A percentile compares a stretch with the other conserved stretches of the same genome.
These are phyloP conservation scores for Smithornis capensis DNA, from an alignment of 2,113 vertebrate species.

Conservation along the genomic window DNA sequence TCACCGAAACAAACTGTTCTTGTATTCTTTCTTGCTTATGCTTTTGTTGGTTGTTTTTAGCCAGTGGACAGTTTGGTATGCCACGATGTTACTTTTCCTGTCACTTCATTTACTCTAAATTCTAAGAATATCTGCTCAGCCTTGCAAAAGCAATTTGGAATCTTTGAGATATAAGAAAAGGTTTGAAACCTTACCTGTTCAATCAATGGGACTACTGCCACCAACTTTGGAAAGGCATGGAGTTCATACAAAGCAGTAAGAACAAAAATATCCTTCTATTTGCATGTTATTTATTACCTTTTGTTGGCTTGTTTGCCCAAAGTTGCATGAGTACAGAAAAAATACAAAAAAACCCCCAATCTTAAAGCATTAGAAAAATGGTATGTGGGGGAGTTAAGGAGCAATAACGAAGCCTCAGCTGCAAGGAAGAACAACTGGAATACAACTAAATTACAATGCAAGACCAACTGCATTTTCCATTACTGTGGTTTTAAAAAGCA, in stretches of 20 bases:
- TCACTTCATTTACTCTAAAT: not conserved
- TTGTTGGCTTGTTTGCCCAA: not conserved
- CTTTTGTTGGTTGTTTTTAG: not conserved
- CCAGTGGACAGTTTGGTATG: not conserved
- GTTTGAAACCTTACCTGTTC: not conserved
- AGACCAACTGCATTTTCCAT: not conserved
- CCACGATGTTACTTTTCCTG: not conserved
- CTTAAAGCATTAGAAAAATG: not conserved
- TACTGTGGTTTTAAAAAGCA: not conserved
- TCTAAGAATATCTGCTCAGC: not conserved
- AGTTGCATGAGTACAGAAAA: not conserved
- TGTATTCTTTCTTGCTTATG: fast-evolving
- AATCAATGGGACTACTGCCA: not conserved
- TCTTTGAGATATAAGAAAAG: not conserved
- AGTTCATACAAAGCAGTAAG: not conserved
- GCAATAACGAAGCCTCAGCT: not conserved
- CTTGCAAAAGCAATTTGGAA: not conserved
- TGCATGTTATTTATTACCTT: not conserved
- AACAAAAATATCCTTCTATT: not conserved
- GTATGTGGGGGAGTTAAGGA: fast-evolving
- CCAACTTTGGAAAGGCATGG: not conserved
- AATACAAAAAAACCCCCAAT: not conserved
- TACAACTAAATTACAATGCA: not conserved
- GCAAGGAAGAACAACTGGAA: not conserved
- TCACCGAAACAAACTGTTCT: not conserved